Evolutionary conservation across 2,888 invertebrate genomes (phyloP), one percentile per base, ranked within the genome.

Genomic region (Perizoma affinitatum): DNA sequence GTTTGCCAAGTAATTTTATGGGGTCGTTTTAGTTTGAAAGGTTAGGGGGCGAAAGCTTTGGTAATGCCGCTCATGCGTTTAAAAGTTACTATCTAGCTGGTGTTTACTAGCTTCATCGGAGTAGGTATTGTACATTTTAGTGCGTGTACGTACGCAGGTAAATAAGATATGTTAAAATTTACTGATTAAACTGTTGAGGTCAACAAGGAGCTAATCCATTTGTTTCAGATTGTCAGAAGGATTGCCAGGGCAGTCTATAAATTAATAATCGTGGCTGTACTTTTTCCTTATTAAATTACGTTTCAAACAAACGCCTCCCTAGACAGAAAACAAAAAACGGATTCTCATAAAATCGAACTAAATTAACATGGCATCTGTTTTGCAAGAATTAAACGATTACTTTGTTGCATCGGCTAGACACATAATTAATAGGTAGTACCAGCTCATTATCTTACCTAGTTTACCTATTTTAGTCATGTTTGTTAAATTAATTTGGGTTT

Each of bases 1-100:
- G 70, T 79, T 81, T 72, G 72, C 70, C 58, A 71, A 72, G 63
- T 73, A 63, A 67, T 74, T 71, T 75, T 47, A 34, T 34, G 35
- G 34, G 66, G 63, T 67, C 64, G 65, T 64, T 73, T 71, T 65
- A 53, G 63, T 55, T 62, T 45, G 42, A 51, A 51, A 58, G 55
- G 42, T 5, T 11, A 10, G 9, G 55, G n/a, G 43, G 45, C 22
- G 51, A 9, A 22, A 22, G 22, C 44, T 8, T 43, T 5, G n/a
- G 43, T 43, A 5, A 4, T 10, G 6, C 3, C 22, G 22, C 22
- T 22, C 3, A 22, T 22, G 22, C 22, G 22, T 22, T 22, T 3
- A 22, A 22, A 22, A 22, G 22, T 22, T 22, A 22, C 22, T 3
- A 22, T 22, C 22, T 22, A 22, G 22, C 22, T 22, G 22, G 22